Conservation (phyloP, 2,113 vertebrate species). For the Nanger granti region DNA sequence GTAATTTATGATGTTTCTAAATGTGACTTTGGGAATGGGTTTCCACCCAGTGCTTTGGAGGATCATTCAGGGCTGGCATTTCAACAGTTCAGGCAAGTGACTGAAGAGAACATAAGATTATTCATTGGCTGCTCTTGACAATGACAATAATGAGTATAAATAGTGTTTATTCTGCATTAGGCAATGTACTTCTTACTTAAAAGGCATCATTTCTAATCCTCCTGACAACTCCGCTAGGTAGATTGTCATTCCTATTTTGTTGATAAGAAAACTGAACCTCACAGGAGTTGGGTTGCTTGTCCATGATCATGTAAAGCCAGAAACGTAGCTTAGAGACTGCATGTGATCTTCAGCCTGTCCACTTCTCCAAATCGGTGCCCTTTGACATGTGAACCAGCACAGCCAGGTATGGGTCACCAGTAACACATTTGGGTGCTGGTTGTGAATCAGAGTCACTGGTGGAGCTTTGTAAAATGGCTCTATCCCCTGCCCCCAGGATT, state of each 20-base stretch:
- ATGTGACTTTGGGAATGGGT: background rate
- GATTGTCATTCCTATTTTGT: background rate
- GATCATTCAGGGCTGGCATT: background rate
- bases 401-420: background rate
- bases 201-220: background rate
- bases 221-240: background rate
- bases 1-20: background rate
- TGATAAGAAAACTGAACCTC: conserved; percentile 7
- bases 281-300: background rate
- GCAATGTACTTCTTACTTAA: background rate
- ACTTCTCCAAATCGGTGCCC: background rate
- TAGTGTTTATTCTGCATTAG: background rate
- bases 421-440: no score
- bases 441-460: background rate
- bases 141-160: background rate
- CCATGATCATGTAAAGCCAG: background rate
- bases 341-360: background rate
- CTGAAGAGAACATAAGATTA: background rate
- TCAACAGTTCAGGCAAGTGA: background rate
- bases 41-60: background rate
- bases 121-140: background rate
- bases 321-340: background rate
- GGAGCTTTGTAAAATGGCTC: background rate
- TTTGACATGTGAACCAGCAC: background rate
- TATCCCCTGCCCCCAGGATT: background rate